Conservation (phyloP, 2,113 vertebrate species). For the Megaceryle torquata region DNA sequence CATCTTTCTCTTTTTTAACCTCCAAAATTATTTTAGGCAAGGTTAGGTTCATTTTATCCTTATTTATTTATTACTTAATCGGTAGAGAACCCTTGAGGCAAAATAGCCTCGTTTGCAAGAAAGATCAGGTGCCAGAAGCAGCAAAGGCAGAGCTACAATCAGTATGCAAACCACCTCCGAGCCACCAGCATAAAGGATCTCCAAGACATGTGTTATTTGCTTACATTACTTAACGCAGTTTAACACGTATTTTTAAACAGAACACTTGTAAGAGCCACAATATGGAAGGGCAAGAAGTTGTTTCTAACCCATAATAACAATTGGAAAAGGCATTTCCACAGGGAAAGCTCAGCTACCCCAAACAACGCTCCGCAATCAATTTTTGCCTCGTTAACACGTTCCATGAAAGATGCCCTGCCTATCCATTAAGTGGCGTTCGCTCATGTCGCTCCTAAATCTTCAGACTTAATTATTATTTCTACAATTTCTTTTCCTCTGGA, state of each 20-base stretch:
- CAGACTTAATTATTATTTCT: neutral
- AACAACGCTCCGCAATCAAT: accelerated
- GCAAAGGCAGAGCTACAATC: constrained; percentile 34
- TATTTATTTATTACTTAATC: constrained; percentile 65
- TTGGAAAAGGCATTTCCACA: accelerated
- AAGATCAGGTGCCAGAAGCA: constrained; percentile 48
- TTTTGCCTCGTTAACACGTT: neutral
- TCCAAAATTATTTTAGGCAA: constrained; percentile 61
- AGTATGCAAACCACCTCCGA: constrained; percentile 19
- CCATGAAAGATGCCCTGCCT: neutral
- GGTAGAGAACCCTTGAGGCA: constrained; percentile 45
- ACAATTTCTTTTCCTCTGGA: neutral
- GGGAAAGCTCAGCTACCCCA: accelerated
- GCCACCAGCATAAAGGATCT: neutral
- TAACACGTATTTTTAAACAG: constrained; percentile 49
- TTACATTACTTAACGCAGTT: constrained; percentile 8
- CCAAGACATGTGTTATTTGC: neutral
- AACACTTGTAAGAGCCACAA: neutral
- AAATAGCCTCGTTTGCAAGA: constrained; percentile 44
- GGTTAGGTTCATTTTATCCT: constrained; percentile 6
- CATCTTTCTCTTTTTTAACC: constrained; percentile 20
- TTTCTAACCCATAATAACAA: neutral
- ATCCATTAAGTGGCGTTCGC: neutral
- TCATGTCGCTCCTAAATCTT: neutral
- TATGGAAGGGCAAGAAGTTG: neutral